These are phyloP conservation scores for Phengaris arion DNA, from an alignment of 2,888 invertebrate species.

Conservation along the genomic window DNA sequence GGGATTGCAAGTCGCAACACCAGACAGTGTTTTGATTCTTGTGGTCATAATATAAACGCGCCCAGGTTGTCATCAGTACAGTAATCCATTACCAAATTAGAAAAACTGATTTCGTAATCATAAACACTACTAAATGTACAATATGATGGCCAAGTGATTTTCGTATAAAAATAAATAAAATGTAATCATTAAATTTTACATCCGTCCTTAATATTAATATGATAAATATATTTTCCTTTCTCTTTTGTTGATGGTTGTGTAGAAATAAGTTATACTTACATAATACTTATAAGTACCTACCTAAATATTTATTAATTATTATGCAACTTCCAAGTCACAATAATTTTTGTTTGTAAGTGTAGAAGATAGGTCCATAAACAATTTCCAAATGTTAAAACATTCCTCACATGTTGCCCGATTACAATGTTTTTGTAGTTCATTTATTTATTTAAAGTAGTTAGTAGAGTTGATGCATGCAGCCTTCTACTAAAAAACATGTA, in stretches of 20 bases:
- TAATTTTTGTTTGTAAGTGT: background rate
- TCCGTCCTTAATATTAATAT: slow-evolving; percentile 1
- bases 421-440: slow-evolving; percentile 5
- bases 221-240: background rate
- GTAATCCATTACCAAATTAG: background rate
- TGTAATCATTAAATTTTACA: background rate
- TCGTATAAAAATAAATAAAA: background rate
- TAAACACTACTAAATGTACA: background rate
- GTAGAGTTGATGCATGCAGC: background rate
- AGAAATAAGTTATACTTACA: background rate
- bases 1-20: too few relatives aligned
- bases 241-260: slow-evolving; percentile 11
- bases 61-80: too few relatives aligned
- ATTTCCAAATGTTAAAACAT: background rate
- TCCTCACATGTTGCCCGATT: slow-evolving; percentile 8
- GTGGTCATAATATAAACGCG: too few relatives aligned
- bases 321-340: background rate
- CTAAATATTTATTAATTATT: background rate
- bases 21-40: too few relatives aligned
- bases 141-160: background rate
- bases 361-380: background rate
- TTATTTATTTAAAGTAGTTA: background rate
- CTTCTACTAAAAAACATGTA: background rate
- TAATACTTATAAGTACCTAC: background rate
- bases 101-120: background rate